Percentiles rank a stretch among this genome's conserved stretches.
phyloP scores from a whole-genome alignment of 2,113 vertebrate genomes.

The Pterocles gutturalis region DNA sequence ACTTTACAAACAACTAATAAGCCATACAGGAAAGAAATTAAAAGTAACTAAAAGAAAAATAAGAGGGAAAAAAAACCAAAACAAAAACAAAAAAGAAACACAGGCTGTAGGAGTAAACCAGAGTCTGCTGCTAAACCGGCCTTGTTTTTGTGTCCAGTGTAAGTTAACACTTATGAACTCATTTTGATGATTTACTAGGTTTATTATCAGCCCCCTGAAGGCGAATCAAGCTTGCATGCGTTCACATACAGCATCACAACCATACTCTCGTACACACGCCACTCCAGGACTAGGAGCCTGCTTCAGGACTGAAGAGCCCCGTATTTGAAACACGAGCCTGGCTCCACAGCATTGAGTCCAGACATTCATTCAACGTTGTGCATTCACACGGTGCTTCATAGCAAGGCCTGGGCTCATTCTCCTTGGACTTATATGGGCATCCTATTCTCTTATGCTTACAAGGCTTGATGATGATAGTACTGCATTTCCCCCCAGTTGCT shows the following conservation, averaged over 20 bases:
- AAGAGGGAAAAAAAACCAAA: neutral
- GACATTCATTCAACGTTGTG: constrained; percentile 89
- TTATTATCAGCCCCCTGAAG: constrained; percentile 87
- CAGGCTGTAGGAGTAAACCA: constrained; percentile 91
- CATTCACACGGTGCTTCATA: constrained; percentile 92
- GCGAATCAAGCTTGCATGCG: constrained; percentile 91
- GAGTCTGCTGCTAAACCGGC: constrained; percentile 90
- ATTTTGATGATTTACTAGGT: constrained; percentile 86
- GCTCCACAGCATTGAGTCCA: constrained; percentile 89
- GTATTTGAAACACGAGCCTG: constrained; percentile 86
- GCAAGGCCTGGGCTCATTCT: constrained; percentile 88
- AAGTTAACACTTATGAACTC: constrained; percentile 88
- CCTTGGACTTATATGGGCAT: constrained; percentile 79
- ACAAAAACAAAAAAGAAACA: constrained; percentile 78
- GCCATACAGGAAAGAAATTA: constrained; percentile 80
- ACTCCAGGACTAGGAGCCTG: constrained; percentile 85
- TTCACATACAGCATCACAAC: constrained; percentile 91
- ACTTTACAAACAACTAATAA: constrained; percentile 92
- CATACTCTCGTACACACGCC: constrained; percentile 91
- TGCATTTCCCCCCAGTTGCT: constrained; percentile 80
- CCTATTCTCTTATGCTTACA: constrained; percentile 81
- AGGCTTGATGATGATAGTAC: constrained; percentile 90
- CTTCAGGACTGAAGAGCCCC: constrained; percentile 83
- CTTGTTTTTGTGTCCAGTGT: constrained; percentile 93
- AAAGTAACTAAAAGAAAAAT: constrained; percentile 76